These are phyloP conservation scores for Hirudo medicinalis DNA, from an alignment of 1,140 invertebrate species.

Conservation along the genomic window DNA sequence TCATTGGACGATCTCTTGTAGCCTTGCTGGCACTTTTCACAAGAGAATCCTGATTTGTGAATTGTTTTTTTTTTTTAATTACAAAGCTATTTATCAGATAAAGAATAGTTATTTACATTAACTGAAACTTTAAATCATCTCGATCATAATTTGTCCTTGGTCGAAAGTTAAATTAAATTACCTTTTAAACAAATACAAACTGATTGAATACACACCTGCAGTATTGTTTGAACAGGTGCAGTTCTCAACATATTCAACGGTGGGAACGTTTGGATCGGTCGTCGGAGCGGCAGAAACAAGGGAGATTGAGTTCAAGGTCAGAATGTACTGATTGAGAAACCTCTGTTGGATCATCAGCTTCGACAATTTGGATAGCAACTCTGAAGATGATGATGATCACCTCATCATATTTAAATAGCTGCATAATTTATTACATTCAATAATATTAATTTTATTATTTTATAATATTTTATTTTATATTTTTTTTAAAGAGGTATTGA, in stretches of 20 bases:
- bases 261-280: neutral
- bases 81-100: no score
- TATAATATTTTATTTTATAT: no score
- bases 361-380: neutral
- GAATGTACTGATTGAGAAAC: neutral
- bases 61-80: no score
- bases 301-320: neutral
- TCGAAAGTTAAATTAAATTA: no score
- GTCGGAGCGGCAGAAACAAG: conserved; percentile 7
- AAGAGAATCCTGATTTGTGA: conserved; percentile 24
- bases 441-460: no score
- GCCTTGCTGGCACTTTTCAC: conserved; percentile 25
- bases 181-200: no score
- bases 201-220: neutral
- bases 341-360: neutral
- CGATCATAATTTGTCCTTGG: no score
- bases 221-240: conserved; percentile 12
- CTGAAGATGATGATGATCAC: neutral
- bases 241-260: conserved; percentile 13
- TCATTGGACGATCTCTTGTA: conserved; percentile 15
- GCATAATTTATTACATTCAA: no score
- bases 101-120: no score
- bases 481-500: no score
- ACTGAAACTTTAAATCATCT: no score
- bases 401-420: neutral